Base-by-base conservation (phyloP, 2,797 vertebrate genomes). In the Poeciliopsis presidionis region DNA sequence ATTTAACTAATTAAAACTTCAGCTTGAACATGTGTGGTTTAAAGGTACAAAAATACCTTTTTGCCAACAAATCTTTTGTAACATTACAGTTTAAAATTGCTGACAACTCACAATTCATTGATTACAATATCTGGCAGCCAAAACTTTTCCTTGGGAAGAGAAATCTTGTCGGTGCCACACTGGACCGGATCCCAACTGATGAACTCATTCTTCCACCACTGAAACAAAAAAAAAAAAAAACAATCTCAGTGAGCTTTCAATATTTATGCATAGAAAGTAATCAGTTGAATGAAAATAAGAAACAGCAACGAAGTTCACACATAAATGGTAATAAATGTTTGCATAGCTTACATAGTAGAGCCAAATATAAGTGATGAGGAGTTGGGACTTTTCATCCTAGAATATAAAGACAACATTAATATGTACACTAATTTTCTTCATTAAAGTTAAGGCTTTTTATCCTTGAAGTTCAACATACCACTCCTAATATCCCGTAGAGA, bases 331-430 rank as follows among this genome's bases (percentile, higher is more conserved):
- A 57, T 8, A 1, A 2, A 65, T 59, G 20, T 72, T 11, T 72
- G 7, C 9, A 9, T 6, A 47, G 88, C 88, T 94, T 87, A 95
- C 95, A 89, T 89, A 75, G 49, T 81, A 6, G 9, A 92, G 71
- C 95, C 94, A 96, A 65, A 96, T 80, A 79, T 94, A 96, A 30
- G 95, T 94, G 1, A 61, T 85, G 75, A 96, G 76, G 51, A 95
- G 84, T 79, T 96, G 95, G 82, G 91, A 72, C 73, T 96, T 96
- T 90, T 95, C 94, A 90, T 96, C 83, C 95, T 96, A 72, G 4
- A 88, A 77, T 43, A 41, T 41, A 36, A 89, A 20, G 81, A 81
- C 11, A 80, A 53, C 11, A 57, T 13, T 5, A 9, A 55, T 14
- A 16, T 71, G 1, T 20, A 11, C 14, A 49, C 28, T 7, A 22